phyloP scores from a whole-genome alignment of 1,140 invertebrate species.

The Solenopsis fugax region DNA sequence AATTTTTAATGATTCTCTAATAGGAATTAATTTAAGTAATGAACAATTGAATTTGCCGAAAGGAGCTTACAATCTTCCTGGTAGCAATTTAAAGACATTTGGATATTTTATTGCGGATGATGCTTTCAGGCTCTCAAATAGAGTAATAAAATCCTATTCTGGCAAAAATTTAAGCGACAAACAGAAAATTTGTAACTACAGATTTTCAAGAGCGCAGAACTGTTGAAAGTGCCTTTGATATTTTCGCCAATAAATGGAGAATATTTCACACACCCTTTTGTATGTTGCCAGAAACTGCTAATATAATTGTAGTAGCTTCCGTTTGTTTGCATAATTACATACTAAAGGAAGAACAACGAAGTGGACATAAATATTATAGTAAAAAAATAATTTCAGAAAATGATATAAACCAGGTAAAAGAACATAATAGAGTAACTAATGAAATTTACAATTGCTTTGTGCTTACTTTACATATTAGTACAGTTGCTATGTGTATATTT shows the following conservation, averaged over 20 bases:
- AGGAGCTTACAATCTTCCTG: neutral
- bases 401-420: too few relatives aligned
- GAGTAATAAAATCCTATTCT: neutral
- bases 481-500: too few relatives aligned
- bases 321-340: neutral
- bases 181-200: constrained; percentile 46
- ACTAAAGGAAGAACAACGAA: neutral
- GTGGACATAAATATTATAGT: too few relatives aligned
- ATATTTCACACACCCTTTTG: constrained; percentile 30
- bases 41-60: neutral
- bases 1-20: constrained; percentile 14
- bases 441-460: too few relatives aligned
- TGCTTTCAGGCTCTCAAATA: constrained; percentile 10
- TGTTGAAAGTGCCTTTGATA: constrained; percentile 44
- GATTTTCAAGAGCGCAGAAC: constrained; percentile 4
- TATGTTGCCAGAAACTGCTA: constrained; percentile 19
- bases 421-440: too few relatives aligned
- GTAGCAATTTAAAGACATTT: neutral
- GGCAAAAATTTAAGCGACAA: neutral
- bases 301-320: constrained; percentile 21
- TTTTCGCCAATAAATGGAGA: constrained; percentile 48
- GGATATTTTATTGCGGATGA: constrained; percentile 26
- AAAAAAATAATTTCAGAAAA: too few relatives aligned
- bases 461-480: too few relatives aligned
- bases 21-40: constrained; percentile 24